Evolutionary conservation across 2,113 vertebrate species (phyloP), one percentile per base, ranked within the genome.

Genomic region (Plestiodon gilberti): DNA sequence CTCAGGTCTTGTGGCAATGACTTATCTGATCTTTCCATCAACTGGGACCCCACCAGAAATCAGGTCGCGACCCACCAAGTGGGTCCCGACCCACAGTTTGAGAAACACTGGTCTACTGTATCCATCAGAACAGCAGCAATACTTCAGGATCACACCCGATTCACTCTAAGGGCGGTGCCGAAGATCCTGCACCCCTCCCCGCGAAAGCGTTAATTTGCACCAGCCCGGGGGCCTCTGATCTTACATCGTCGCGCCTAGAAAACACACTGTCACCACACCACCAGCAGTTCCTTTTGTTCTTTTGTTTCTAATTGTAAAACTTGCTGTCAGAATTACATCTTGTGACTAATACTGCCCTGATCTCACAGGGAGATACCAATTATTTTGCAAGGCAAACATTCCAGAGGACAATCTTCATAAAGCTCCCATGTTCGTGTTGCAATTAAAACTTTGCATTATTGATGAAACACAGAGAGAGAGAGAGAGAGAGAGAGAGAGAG

Each of bases 361-460:
- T 67, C 80, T 82, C 73, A 79, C 76, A 81, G 76, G 81, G 7
- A 43, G 61, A 81, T 59, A 77, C 85, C 73, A 73, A 87, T 91
- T 79, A 73, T 89, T 90, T 86, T 76, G 61, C 74, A 84, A 38
- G 79, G 65, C 18, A 91, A 87, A 17, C 76, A 86, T 87, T 86
- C 65, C 84, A 73, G 78, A 90, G 67, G 43, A 82, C 86, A 77
- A 71, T 43, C 67, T 79, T 84, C 87, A 87, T 82, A 89, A 88
- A 89, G 85, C 73, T 91, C 57, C 62, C 89, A 2, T 89, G 87
- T 89, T 38, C 79, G 65, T 81, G 78, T 81, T 81, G 85, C 85
- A 87, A 87, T 87, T 87, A 87, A 87, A 87, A 87, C 59, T 87
- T 87, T 87, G 85, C 85, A 87, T 87, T 87, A 87, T 87, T 87